Base-by-base conservation (phyloP, 1,140 invertebrate species). In the Homalodisca vitripennis region DNA sequence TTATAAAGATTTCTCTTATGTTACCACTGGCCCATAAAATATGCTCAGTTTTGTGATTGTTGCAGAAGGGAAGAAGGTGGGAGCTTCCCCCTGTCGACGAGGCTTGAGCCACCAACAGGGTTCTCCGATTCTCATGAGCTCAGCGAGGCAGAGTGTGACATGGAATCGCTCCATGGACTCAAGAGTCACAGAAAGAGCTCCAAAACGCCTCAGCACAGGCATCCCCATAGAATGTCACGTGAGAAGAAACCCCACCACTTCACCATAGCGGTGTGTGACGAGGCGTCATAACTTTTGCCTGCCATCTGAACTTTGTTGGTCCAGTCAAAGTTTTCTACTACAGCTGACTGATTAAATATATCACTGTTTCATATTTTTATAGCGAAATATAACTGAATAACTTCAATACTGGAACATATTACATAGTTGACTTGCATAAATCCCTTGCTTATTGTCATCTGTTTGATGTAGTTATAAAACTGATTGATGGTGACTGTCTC, bases 71-170 rank as follows among this genome's bases (percentile, higher is more conserved):
- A 73, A 30, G 57, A 73, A 27, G 41, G 26, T 22, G 26, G 60
- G 31, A 62, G 30, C 32, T 53, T 75, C 31, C 53, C 63, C 13
- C 71, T 72, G 55, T 27, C 73, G n/a, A 66, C 69, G n/a, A 67
- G 65, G n/a, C 69, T 76, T 17, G 72, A 75, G 14, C 77, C 77
- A 13, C 77, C 77, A 20, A 72, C 66, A 20, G 74, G 75, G n/a
- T 78, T 78, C 69, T 73, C 75, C 13, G 76, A 78, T 68, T 57
- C 62, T 14, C 69, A 70, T 22, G 77, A 77, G 57, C 66, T 72
- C n/a, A 76, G 74, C 46, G 76, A 76, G 64, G 74, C 74, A 0
- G 76, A 76, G 68, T 76, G 76, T 41, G 76, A 78, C 66, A 73
- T 74, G 31, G 72, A 77, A n/a, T 66, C 73, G 0, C 57, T 74